Base-by-base conservation (phyloP, 2,113 vertebrate genomes). In the Halichoeres trimaculatus region DNA sequence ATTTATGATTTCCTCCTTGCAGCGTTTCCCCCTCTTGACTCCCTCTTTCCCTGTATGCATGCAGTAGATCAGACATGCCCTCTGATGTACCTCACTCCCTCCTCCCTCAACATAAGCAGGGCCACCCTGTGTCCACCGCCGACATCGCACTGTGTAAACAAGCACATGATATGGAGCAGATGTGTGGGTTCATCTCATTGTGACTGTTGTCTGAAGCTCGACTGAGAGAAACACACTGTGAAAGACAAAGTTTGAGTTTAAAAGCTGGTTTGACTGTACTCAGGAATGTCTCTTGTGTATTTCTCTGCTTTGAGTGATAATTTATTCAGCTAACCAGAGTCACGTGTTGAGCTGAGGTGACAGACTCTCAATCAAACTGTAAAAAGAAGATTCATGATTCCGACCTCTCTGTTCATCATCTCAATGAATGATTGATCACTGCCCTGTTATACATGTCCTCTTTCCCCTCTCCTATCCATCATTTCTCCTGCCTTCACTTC, bases 1-100 rank as follows among this genome's bases (percentile, higher is more conserved):
- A 90, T 89, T 87, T 78, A 89, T 80, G 76, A 63, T 74, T 84
- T 90, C 81, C 81, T 89, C 61, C 65, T 50, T 14, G 40, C 11
- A 36, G 57, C 53, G 1, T 48, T 58, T 63, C 69, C 67, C 68
- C 45, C 70, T 17, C 52, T 78, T 71, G 52, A 71, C 55, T 64
- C 57, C 34, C 26, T 13, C 35, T 74, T 65, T 64, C 72, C 72
- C 78, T 43, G n/a, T 41, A 24, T 66, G 11, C 45, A 43, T 41
- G 63, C 57, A 45, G 59, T 67, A 81, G 53, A 83, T 80, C 53
- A 76, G 53, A 41, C 54, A 38, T 2, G 63, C 60, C 56, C 74
- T 52, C 82, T 74, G 70, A 65, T 83, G 65, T 59, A 74, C 50
- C 60, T 69, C 23, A 0, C 22, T 34, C n/a, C n/a, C 53, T 38